A percentile compares a stretch with the other conserved stretches of the same genome.
These are phyloP conservation scores for Octomys mimax DNA, from an alignment of 2,797 vertebrate genomes.

Conservation along the genomic window DNA sequence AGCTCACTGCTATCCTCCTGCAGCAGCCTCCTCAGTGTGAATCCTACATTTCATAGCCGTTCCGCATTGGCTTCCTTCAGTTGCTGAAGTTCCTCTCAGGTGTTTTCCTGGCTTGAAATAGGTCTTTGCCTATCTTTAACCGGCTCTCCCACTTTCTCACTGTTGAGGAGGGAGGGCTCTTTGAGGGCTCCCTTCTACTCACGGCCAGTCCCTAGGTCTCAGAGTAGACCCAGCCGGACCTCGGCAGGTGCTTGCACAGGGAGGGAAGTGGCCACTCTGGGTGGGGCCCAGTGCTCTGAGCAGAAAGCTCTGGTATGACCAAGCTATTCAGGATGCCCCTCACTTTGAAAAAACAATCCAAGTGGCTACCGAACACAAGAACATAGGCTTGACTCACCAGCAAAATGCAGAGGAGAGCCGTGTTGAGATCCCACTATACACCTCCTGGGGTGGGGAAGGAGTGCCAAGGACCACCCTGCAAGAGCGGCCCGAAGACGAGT, in stretches of 20 bases:
- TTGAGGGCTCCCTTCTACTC: neutral
- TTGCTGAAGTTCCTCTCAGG: neutral
- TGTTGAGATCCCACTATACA: neutral
- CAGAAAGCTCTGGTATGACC: neutral
- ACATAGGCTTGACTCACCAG: neutral
- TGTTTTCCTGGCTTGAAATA: neutral
- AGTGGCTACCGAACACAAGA: neutral
- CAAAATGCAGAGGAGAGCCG: neutral
- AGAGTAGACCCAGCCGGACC: neutral
- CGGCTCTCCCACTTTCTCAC: neutral
- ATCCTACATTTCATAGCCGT: neutral
- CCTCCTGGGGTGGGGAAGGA: neutral
- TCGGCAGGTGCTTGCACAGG: neutral
- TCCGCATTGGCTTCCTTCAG: neutral
- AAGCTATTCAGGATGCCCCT: constrained; percentile 1
- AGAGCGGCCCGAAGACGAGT: neutral
- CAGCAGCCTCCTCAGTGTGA: neutral
- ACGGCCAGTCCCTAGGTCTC: neutral
- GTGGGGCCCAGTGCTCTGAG: neutral
- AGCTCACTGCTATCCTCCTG: neutral
- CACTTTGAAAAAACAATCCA: neutral
- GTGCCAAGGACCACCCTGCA: neutral
- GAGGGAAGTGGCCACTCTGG: neutral
- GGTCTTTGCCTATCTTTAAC: neutral
- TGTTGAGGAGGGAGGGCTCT: neutral